phyloP scores from a whole-genome alignment of 2,888 invertebrate genomes.

The Cephus nigrinus region DNA sequence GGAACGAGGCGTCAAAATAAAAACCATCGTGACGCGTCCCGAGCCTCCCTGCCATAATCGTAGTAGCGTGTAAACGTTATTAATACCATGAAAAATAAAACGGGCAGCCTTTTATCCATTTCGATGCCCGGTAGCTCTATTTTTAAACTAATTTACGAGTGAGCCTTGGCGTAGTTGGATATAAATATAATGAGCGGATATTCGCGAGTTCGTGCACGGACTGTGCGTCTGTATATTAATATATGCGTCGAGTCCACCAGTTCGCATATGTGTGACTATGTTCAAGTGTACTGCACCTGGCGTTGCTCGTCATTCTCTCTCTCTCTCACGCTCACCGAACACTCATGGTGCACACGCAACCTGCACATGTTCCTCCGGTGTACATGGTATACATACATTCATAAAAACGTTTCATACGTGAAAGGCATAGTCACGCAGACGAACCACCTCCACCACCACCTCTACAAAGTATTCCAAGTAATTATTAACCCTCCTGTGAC shows the following conservation, averaged over 20 bases:
- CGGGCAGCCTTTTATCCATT: constrained; percentile 18
- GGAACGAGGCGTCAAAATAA: background rate
- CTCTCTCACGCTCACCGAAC: background rate
- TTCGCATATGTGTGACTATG: constrained; percentile 32
- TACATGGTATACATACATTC: background rate
- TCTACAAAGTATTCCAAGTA: constrained; percentile 28
- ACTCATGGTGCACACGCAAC: constrained; percentile 25
- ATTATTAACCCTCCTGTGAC: constrained; percentile 50
- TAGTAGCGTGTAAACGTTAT: background rate
- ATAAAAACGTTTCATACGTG: constrained; percentile 7
- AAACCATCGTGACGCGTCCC: background rate
- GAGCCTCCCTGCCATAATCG: background rate
- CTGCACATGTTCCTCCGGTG: constrained; percentile 10
- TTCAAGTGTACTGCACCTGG: constrained; percentile 42
- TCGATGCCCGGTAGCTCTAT: constrained; percentile 32
- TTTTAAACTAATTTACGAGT: constrained; percentile 40
- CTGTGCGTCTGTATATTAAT: background rate
- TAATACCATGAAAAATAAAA: background rate
- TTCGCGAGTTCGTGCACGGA: constrained; percentile 28
- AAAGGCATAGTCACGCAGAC: background rate
- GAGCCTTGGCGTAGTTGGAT: constrained; percentile 30
- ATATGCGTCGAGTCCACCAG: background rate
- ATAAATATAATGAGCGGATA: constrained; percentile 49
- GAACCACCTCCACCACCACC: background rate
- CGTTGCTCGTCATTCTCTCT: constrained; percentile 38